Conservation (phyloP, 2,113 vertebrate species). For the Tapirus terrestris region DNA sequence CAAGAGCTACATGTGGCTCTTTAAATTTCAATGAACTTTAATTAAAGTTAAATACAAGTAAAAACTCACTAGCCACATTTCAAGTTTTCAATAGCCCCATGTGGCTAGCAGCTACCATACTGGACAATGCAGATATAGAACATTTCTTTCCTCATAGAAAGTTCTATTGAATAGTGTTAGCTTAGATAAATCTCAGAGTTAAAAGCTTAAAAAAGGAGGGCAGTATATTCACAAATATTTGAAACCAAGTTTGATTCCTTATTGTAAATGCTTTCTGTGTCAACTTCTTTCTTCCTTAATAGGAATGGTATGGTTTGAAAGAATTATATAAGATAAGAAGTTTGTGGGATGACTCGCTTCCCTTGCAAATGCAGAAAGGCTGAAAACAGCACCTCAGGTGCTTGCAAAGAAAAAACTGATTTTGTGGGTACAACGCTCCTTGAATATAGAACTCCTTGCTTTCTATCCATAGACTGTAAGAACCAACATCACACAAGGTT, state of each 20-base stretch:
- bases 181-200: background rate
- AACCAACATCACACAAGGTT: background rate
- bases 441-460: background rate
- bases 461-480: background rate
- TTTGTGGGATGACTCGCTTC: background rate
- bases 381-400: background rate
- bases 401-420: background rate
- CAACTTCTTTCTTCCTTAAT: background rate
- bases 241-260: conserved; percentile 15
- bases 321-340: background rate
- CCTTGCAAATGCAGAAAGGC: conserved; percentile 30
- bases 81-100: background rate
- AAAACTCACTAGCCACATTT: background rate
- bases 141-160: background rate
- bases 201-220: background rate
- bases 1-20: background rate
- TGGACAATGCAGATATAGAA: background rate
- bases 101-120: background rate
- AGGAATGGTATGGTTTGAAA: background rate
- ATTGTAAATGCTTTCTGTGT: background rate
- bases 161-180: background rate
- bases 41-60: background rate
- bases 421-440: background rate
- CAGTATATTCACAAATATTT: background rate
- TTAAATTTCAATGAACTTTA: conserved; percentile 13